A percentile compares a stretch with the other conserved stretches of the same genome.
Evolutionary conservation across 92 coral and sea anemone genomes (phyloP).

Genomic region (Ricordea florida): DNA sequence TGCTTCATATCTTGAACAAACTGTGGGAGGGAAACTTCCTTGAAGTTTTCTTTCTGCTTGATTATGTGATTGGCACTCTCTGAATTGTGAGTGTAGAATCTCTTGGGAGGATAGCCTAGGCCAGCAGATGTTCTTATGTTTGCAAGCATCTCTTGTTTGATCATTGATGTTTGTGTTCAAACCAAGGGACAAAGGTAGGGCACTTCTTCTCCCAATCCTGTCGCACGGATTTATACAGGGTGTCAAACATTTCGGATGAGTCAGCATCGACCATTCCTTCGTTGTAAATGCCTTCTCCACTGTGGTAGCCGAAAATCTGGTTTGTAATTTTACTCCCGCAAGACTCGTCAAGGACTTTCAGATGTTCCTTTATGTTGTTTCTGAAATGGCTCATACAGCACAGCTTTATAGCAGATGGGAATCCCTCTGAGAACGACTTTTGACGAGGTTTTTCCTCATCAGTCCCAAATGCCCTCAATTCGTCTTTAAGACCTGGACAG

Average conservation of each 20-base stretch:
- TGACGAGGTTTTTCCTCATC: slow-evolving; percentile 41
- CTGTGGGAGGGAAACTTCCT: slow-evolving; percentile 42
- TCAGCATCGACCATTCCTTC: slow-evolving; percentile 51
- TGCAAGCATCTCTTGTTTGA: slow-evolving; percentile 14
- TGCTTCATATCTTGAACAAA: slow-evolving; percentile 49
- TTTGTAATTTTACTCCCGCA: slow-evolving; percentile 7
- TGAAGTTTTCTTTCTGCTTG: slow-evolving; percentile 41
- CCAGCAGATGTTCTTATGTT: slow-evolving; percentile 49
- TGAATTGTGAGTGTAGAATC: slow-evolving; percentile 41
- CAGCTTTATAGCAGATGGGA: slow-evolving; percentile 10
- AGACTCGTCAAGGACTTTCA: slow-evolving; percentile 25
- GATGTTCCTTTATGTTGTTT: slow-evolving; percentile 37
- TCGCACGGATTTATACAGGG: slow-evolving; percentile 33
- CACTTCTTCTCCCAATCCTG: slow-evolving; percentile 27
- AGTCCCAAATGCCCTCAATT: slow-evolving; percentile 37
- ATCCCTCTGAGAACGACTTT: slow-evolving; percentile 19
- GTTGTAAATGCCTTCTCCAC: slow-evolving; percentile 1
- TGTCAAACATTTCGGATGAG: slow-evolving; percentile 39
- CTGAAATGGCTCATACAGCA: slow-evolving; percentile 46
- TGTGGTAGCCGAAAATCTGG: slow-evolving; percentile 7
- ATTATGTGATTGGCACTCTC: slow-evolving; percentile 51
- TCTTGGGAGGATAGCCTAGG: slow-evolving; percentile 41
- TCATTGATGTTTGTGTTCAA: slow-evolving; percentile 11
- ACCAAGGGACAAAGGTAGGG: slow-evolving; percentile 21
- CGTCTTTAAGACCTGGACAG: slow-evolving; percentile 24